These are phyloP conservation scores for Perognathus longimembris DNA, from an alignment of 2,113 vertebrate genomes.

Conservation along the genomic window DNA sequence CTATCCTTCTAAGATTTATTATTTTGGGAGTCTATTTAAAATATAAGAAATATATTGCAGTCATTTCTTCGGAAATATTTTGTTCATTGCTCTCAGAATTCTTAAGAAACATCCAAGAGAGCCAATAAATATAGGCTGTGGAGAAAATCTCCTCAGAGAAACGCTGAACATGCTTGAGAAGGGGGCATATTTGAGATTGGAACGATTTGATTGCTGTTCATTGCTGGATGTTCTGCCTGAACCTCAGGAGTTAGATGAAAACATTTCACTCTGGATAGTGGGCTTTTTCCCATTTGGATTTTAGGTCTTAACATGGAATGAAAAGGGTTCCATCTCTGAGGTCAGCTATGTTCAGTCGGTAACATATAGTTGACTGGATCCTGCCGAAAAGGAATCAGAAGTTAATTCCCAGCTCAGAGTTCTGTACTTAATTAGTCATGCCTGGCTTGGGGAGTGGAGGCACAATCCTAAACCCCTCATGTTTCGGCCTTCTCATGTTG, in stretches of 20 bases:
- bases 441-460: neutral
- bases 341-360: neutral
- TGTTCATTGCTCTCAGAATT: neutral
- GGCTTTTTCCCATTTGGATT: neutral
- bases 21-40: neutral
- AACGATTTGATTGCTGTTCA: fast-evolving
- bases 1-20: no score
- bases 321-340: neutral
- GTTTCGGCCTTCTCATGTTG: neutral
- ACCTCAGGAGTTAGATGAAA: no score
- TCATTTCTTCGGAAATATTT: neutral
- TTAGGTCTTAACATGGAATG: neutral
- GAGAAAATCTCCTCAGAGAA: neutral
- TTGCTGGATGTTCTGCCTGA: no score
- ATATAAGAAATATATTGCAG: neutral
- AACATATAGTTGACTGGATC: neutral
- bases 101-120: neutral
- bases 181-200: fast-evolving
- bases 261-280: fast-evolving
- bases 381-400: neutral
- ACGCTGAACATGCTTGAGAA: neutral
- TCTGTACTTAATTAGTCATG: neutral
- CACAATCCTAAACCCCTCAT: fast-evolving
- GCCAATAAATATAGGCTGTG: no score
- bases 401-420: neutral